phyloP scores from a whole-genome alignment of 2,888 invertebrate genomes.

The Stomorhina lunata region DNA sequence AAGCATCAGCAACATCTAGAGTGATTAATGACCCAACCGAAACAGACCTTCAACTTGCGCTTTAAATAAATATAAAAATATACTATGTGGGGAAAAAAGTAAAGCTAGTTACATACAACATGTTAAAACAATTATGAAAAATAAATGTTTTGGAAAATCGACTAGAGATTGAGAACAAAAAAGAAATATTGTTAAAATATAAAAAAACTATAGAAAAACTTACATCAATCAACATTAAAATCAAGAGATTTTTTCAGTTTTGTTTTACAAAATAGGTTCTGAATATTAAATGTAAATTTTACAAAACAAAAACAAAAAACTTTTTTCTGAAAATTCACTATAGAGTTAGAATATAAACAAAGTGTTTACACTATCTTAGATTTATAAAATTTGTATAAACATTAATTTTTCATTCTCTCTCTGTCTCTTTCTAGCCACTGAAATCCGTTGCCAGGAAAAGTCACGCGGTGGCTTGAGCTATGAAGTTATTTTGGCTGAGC shows the following conservation, averaged over 20 bases:
- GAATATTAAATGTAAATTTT: neutral
- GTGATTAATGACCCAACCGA: constrained; percentile 40
- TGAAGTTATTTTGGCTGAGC: constrained; percentile 94
- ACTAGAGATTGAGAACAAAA: neutral
- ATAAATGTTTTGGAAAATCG: constrained; percentile 47
- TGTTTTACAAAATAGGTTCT: neutral
- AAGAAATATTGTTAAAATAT: neutral
- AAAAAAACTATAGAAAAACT: neutral
- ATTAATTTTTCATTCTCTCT: neutral
- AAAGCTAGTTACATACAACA: neutral
- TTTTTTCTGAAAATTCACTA: too few species aligned
- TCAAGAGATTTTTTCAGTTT: neutral
- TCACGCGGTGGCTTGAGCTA: constrained; percentile 94
- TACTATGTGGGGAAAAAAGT: too few species aligned
- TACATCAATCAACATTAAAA: constrained; percentile 1
- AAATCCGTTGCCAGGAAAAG: constrained; percentile 95
- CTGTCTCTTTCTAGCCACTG: constrained; percentile 85
- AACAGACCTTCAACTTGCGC: constrained; percentile 36
- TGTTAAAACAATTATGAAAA: constrained; percentile 36
- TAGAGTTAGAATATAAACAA: neutral
- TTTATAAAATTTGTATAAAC: neutral
- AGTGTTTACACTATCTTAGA: neutral
- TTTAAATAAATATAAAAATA: too few species aligned
- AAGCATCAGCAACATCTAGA: too few species aligned
- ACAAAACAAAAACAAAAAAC: neutral